Percentiles rank a stretch among this genome's conserved stretches.
Evolutionary conservation across 35 echinoderm and acorn worm genomes (phyloP).

Genomic region (Patiria miniata): DNA sequence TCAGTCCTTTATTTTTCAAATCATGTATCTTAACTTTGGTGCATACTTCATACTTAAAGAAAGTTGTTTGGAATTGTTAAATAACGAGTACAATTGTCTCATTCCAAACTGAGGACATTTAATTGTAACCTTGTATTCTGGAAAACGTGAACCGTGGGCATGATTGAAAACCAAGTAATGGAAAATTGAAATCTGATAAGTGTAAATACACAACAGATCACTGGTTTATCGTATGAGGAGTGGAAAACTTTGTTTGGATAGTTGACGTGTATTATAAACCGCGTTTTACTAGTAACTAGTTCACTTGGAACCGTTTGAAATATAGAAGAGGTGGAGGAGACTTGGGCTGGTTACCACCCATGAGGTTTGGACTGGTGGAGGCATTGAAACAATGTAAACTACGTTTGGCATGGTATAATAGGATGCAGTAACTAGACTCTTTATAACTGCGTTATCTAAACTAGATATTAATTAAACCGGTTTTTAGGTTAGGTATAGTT

Average conservation of each 20-base stretch:
- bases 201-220: too few relatives aligned
- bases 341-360: constrained; percentile 28
- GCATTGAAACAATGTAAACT: constrained; percentile 1
- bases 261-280: background rate
- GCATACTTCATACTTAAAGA: too few relatives aligned
- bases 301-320: background rate
- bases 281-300: background rate
- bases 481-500: constrained; percentile 22
- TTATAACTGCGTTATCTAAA: background rate
- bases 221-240: too few relatives aligned
- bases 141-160: too few relatives aligned
- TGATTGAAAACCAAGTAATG: too few relatives aligned
- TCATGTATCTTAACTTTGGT: too few relatives aligned
- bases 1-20: too few relatives aligned
- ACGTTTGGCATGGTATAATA: constrained; percentile 1
- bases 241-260: background rate
- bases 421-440: background rate
- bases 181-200: too few relatives aligned
- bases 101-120: too few relatives aligned
- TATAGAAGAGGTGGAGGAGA: background rate
- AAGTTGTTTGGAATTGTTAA: too few relatives aligned
- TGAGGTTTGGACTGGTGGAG: constrained; percentile 10
- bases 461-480: background rate
- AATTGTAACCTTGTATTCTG: too few relatives aligned
- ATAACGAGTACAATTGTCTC: too few relatives aligned